These are phyloP conservation scores for Myzus persicae DNA, from an alignment of 1,140 invertebrate genomes.

Conservation along the genomic window DNA sequence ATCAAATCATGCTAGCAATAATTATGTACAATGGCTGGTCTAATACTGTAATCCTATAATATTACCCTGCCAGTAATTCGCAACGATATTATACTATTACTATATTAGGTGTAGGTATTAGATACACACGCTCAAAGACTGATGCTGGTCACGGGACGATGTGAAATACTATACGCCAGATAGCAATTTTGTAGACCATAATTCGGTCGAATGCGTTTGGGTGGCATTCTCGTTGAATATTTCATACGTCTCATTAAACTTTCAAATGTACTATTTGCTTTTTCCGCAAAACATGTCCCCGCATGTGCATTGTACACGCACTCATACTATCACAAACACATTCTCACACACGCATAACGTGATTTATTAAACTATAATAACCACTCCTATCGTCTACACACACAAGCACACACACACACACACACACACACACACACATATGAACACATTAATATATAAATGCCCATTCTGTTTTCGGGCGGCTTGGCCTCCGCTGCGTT, in stretches of 20 bases:
- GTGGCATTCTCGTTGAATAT: not conserved
- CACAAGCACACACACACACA: no score
- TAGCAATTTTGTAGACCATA: not conserved
- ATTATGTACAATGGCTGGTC: not conserved
- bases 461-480: not conserved
- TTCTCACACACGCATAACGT: not conserved
- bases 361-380: slow-evolving; percentile 25
- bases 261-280: slow-evolving; percentile 20
- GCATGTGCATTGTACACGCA: not conserved
- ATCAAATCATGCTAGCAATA: not conserved
- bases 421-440: no score
- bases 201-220: not conserved
- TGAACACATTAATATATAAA: not conserved
- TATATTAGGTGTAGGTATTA: not conserved
- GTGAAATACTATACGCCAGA: not conserved
- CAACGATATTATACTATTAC: not conserved
- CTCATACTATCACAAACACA: not conserved
- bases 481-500: not conserved
- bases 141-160: not conserved
- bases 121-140: no score
- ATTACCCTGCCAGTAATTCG: not conserved
- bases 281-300: not conserved
- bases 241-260: slow-evolving; percentile 18
- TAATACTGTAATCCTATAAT: not conserved
- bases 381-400: not conserved